A percentile compares a stretch with the other conserved stretches of the same genome.
Conservation (phyloP, 2,888 invertebrate species). For the Acrobasis repandana region DNA sequence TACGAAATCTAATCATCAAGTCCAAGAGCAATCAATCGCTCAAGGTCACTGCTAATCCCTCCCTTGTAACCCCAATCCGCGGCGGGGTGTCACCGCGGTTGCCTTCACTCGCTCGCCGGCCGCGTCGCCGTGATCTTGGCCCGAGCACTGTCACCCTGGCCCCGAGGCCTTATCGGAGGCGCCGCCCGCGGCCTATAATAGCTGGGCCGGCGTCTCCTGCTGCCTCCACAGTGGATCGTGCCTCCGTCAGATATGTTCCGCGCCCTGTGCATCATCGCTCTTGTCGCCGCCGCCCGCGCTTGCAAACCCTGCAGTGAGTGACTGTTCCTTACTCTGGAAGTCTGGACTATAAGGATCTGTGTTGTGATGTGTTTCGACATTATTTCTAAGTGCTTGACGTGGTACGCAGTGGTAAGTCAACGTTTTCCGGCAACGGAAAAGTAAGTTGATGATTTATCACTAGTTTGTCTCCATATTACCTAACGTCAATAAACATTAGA, state of each 20-base stretch:
- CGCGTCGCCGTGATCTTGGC: slow-evolving; percentile 80
- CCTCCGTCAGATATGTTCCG: slow-evolving; percentile 78
- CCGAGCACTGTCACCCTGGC: slow-evolving; percentile 73
- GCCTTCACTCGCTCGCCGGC: slow-evolving; percentile 63
- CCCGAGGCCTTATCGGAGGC: slow-evolving; percentile 76
- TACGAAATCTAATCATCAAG: slow-evolving; percentile 17
- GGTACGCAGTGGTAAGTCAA: slow-evolving; percentile 18
- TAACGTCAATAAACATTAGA: slow-evolving; percentile 5
- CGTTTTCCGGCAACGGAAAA: slow-evolving; percentile 12
- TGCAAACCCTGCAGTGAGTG: slow-evolving; percentile 80
- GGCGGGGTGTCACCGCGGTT: slow-evolving; percentile 44
- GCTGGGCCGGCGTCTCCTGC: slow-evolving; percentile 76
- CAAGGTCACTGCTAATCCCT: slow-evolving; percentile 68
- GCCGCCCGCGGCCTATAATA: slow-evolving; percentile 81
- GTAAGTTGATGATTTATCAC: slow-evolving; percentile 14
- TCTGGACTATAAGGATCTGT: slow-evolving; percentile 3
- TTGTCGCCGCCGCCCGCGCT: slow-evolving; percentile 59
- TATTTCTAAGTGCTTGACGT: neutral
- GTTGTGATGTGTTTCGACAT: slow-evolving; percentile 7
- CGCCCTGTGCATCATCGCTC: slow-evolving; percentile 67
- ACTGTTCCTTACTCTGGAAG: slow-evolving; percentile 27
- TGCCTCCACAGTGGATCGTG: slow-evolving; percentile 70
- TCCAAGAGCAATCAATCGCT: slow-evolving; percentile 25
- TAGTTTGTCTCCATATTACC: neutral
- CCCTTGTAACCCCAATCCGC: slow-evolving; percentile 35